Evolutionary conservation across 2,888 invertebrate genomes (phyloP).

Genomic region (Aphidius colemani): DNA sequence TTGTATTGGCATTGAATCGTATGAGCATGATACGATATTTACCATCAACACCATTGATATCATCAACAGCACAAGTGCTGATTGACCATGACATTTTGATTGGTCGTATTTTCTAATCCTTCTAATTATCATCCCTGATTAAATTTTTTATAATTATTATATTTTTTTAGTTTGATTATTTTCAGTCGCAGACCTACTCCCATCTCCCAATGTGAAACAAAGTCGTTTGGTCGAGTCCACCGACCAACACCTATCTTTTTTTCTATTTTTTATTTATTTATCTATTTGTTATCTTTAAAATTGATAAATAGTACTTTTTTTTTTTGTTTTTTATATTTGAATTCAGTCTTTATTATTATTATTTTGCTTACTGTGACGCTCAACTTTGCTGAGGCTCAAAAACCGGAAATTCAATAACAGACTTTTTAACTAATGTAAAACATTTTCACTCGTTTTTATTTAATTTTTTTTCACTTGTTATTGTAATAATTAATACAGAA

Average conservation of each 20-base stretch:
- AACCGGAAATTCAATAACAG: too few species aligned
- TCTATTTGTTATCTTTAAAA: background rate
- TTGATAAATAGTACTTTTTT: background rate
- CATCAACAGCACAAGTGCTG: conserved; percentile 38
- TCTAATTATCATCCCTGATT: conserved; percentile 47
- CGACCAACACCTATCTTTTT: background rate
- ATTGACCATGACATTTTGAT: conserved; percentile 28
- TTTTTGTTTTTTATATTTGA: too few species aligned
- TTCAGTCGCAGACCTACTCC: conserved; percentile 33
- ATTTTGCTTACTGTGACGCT: background rate
- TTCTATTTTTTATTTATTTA: too few species aligned
- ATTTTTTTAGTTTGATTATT: conserved; percentile 31
- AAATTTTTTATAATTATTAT: conserved; percentile 37
- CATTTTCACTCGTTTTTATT: too few species aligned
- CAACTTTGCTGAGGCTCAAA: too few species aligned
- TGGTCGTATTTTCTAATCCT: background rate
- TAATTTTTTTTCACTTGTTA: too few species aligned
- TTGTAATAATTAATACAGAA: too few species aligned
- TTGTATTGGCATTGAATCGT: conserved; percentile 48
- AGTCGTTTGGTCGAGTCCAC: background rate
- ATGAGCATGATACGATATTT: conserved; percentile 17
- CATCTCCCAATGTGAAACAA: conserved; percentile 30
- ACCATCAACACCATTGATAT: conserved; percentile 26
- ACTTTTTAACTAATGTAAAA: too few species aligned
- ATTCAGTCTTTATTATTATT: background rate